These are phyloP conservation scores for Eledona agricola DNA, from an alignment of 2,888 invertebrate species.

Conservation along the genomic window DNA sequence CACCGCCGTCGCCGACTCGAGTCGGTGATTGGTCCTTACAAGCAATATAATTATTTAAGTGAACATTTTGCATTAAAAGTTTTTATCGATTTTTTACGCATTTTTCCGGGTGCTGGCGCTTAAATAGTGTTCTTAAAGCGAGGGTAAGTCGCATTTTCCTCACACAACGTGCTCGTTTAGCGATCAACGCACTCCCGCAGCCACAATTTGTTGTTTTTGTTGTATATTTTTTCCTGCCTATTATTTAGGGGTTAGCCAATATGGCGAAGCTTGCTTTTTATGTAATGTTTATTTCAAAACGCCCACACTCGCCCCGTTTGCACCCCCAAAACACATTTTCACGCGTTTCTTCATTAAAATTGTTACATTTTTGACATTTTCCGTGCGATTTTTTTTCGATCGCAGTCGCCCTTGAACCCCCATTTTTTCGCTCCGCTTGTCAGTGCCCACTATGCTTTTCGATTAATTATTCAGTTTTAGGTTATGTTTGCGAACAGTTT, in stretches of 20 bases:
- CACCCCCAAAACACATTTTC: conserved; percentile 10
- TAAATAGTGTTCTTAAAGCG: conserved; percentile 44
- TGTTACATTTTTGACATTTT: conserved; percentile 2
- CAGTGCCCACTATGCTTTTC: too few relatives aligned
- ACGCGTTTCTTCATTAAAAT: not conserved
- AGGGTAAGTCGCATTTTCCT: conserved; percentile 47
- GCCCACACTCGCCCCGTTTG: conserved; percentile 6
- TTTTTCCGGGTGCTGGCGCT: conserved; percentile 54
- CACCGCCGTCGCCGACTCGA: conserved; percentile 53
- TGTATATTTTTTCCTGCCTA: conserved; percentile 57
- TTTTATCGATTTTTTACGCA: conserved; percentile 62
- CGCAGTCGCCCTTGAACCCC: too few relatives aligned
- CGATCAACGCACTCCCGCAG: conserved; percentile 41
- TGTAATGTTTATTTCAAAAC: conserved; percentile 34
- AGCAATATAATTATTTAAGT: conserved; percentile 64
- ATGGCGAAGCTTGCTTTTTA: conserved; percentile 61
- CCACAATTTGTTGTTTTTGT: conserved; percentile 56
- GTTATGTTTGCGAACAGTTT: too few relatives aligned
- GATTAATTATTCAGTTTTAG: too few relatives aligned
- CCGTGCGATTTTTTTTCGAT: too few relatives aligned
- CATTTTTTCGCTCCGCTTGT: too few relatives aligned
- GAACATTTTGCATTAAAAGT: conserved; percentile 64
- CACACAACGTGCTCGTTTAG: conserved; percentile 39
- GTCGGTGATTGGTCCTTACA: conserved; percentile 55
- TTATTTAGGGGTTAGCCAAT: conserved; percentile 62